Evolutionary conservation across 2,888 invertebrate genomes (phyloP).

Genomic region (Amphipoea lucens): DNA sequence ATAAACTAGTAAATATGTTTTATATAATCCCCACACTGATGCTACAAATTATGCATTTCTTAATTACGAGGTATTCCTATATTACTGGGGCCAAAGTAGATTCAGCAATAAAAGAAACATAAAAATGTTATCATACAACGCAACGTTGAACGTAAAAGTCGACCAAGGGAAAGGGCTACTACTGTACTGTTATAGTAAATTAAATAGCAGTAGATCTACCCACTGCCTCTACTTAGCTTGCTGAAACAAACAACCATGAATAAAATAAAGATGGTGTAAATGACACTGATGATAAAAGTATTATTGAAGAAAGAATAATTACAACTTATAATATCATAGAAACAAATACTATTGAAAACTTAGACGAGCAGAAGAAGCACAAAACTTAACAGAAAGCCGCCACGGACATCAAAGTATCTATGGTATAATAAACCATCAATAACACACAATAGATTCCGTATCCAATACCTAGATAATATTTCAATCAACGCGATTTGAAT

Average conservation of each 20-base stretch:
- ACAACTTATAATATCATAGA: not conserved
- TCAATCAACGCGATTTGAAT: conserved; percentile 51
- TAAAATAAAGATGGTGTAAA: not conserved
- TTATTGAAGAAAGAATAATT: not conserved
- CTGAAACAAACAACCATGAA: not conserved
- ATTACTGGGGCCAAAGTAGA: too few species aligned
- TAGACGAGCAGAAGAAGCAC: not conserved
- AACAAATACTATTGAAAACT: not conserved
- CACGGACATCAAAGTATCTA: conserved; percentile 9
- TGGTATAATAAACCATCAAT: conserved; percentile 9
- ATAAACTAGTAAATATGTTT: not conserved
- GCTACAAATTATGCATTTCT: conserved; percentile 7
- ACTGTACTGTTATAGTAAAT: conserved; percentile 41
- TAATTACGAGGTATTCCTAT: conserved; percentile 9
- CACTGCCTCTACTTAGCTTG: not conserved
- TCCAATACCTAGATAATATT: conserved; percentile 45
- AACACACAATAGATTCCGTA: conserved; percentile 38
- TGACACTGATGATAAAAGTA: not conserved
- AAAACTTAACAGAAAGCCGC: not conserved
- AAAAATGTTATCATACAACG: conserved; percentile 20
- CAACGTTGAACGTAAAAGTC: conserved; percentile 17
- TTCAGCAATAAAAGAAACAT: too few species aligned
- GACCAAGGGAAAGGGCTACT: conserved; percentile 34
- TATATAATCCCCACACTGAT: not conserved
- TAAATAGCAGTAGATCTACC: conserved; percentile 18